phyloP scores from a whole-genome alignment of 1,140 invertebrate species.

The Zaprionus taronus region DNA sequence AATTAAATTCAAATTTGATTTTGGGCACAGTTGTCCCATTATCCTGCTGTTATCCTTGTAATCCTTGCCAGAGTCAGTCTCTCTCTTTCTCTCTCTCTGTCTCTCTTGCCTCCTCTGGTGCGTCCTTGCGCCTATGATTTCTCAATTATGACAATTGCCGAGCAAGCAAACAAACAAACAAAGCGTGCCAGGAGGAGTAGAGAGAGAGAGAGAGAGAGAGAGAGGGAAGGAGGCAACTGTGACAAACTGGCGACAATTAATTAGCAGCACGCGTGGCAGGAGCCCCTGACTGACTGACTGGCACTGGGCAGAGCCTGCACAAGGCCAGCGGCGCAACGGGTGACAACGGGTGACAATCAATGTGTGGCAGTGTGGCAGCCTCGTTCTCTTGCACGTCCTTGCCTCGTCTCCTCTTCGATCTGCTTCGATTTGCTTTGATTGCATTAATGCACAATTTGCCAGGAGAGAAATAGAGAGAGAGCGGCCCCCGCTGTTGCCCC shows the following conservation, averaged over 20 bases:
- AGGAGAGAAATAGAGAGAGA: constrained; percentile 14
- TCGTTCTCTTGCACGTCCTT: too few species aligned
- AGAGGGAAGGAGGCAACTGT: background rate
- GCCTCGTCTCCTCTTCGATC: background rate
- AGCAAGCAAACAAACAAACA: constrained; percentile 49
- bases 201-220: background rate
- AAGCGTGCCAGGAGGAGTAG: constrained; percentile 15
- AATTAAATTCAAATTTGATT: constrained; percentile 77
- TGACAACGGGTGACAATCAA: constrained; percentile 16
- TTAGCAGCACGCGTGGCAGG: constrained; percentile 59
- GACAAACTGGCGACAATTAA: constrained; percentile 63
- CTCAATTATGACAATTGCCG: constrained; percentile 77
- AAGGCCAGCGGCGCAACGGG: constrained; percentile 38
- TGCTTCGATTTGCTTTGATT: constrained; percentile 48
- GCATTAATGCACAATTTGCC: constrained; percentile 55
- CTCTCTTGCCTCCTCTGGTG: constrained; percentile 2
- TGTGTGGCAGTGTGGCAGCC: background rate
- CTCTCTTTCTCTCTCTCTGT: background rate
- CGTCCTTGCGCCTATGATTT: constrained; percentile 73
- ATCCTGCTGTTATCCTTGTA: constrained; percentile 10
- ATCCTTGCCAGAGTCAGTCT: background rate
- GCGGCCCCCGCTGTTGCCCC: constrained; percentile 55
- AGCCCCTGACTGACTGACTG: constrained; percentile 13
- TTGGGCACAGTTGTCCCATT: background rate
- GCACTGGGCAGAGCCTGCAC: constrained; percentile 57